phyloP scores from a whole-genome alignment of 1,140 invertebrate genomes.

The Hylyphantes graminicola region DNA sequence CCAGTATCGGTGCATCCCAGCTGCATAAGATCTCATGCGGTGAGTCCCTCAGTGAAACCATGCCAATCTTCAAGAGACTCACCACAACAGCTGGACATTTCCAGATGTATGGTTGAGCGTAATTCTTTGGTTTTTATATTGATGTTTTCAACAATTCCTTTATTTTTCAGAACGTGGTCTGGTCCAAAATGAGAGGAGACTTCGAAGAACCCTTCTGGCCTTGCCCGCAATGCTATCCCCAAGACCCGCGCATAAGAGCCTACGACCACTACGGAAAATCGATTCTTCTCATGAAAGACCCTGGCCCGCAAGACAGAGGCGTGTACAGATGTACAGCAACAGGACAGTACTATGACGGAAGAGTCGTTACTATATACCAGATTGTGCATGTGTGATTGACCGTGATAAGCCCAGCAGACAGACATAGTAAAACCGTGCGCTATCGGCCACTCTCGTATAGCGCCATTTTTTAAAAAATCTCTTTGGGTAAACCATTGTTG shows the following conservation, averaged over 20 bases:
- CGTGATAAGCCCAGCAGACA: too few species aligned
- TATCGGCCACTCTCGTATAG: too few species aligned
- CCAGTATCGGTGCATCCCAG: too few species aligned
- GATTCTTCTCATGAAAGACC: slow-evolving; percentile 26
- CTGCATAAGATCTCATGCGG: too few species aligned
- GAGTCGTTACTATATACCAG: slow-evolving; percentile 27
- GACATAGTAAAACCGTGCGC: too few species aligned
- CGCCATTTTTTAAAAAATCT: too few species aligned
- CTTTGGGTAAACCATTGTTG: too few species aligned
- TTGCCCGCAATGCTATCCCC: slow-evolving; percentile 18
- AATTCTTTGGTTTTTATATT: neutral
- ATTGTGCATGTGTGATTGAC: slow-evolving; percentile 6
- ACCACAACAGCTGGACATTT: too few species aligned
- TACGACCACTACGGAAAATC: slow-evolving; percentile 47
- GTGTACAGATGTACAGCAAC: slow-evolving; percentile 43
- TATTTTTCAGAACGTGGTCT: slow-evolving; percentile 33
- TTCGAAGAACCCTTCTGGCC: slow-evolving; percentile 37
- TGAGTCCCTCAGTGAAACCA: too few species aligned
- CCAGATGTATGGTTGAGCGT: too few species aligned
- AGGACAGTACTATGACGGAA: slow-evolving; percentile 14
- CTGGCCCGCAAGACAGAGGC: slow-evolving; percentile 8
- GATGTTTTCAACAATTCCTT: neutral
- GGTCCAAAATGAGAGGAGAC: slow-evolving; percentile 37
- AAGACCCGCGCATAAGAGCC: slow-evolving; percentile 1
- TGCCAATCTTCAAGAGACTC: too few species aligned